These are phyloP conservation scores for Botia almorhae DNA, from an alignment of 2,797 vertebrate genomes.

Conservation along the genomic window DNA sequence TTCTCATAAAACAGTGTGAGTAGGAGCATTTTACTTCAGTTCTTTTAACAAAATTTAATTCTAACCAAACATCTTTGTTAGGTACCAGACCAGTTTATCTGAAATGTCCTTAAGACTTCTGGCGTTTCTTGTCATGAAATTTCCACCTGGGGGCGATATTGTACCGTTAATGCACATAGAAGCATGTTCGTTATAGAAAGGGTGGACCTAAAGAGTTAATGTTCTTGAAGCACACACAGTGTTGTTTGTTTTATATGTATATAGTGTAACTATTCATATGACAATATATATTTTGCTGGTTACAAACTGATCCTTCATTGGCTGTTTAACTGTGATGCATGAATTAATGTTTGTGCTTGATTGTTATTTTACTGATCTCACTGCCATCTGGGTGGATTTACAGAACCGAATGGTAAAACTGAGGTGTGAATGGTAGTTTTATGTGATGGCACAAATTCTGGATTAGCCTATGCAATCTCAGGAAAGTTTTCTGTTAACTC, in stretches of 20 bases:
- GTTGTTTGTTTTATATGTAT: slow-evolving; percentile 6
- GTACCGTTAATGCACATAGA: slow-evolving; percentile 18
- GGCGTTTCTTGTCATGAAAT: neutral
- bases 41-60: neutral
- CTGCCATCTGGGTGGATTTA: neutral
- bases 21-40: slow-evolving; percentile 11
- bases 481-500: neutral
- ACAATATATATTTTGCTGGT: slow-evolving; percentile 31
- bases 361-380: neutral
- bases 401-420: neutral
- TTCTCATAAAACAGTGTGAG: neutral
- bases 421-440: neutral
- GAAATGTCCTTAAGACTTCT: neutral
- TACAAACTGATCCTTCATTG: slow-evolving; percentile 2
- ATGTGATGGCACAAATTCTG: neutral
- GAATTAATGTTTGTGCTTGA: neutral
- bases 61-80: neutral
- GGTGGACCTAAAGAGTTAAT: slow-evolving; percentile 1
- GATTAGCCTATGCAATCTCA: neutral
- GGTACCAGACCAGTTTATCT: neutral
- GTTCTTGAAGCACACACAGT: neutral
- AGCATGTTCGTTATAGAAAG: neutral
- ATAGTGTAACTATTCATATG: slow-evolving; percentile 14
- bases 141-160: slow-evolving; percentile 49
- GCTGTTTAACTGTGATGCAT: neutral